Evolutionary conservation across 2,888 invertebrate species (phyloP).

Genomic region (Lasioglossum oenotherae): DNA sequence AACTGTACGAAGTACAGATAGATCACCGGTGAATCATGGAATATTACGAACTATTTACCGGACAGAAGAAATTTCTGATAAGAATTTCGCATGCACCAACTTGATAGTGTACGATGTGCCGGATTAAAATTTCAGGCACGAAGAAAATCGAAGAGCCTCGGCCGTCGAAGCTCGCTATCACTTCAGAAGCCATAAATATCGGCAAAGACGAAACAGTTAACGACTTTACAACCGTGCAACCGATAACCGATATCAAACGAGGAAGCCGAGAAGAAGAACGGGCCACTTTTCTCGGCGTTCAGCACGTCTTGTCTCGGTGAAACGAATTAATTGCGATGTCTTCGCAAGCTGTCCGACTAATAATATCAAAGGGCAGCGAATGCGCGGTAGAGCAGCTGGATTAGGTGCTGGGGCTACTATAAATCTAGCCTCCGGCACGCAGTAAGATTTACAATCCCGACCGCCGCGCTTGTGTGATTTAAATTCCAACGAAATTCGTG

Average conservation of each 20-base stretch:
- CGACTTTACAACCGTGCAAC: slow-evolving; percentile 1
- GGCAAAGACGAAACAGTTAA: slow-evolving; percentile 14
- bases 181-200: background rate
- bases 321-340: slow-evolving; percentile 51
- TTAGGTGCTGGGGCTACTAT: slow-evolving; percentile 50
- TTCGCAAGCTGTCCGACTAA: slow-evolving; percentile 47
- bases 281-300: background rate
- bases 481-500: slow-evolving; percentile 59
- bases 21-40: background rate
- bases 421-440: slow-evolving; percentile 56
- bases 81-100: no score
- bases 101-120: no score
- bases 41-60: background rate
- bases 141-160: background rate
- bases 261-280: background rate
- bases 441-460: slow-evolving; percentile 62
- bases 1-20: background rate
- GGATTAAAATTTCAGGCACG: background rate
- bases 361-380: slow-evolving; percentile 55
- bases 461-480: slow-evolving; percentile 51
- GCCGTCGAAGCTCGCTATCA: background rate
- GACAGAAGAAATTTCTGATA: no score
- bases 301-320: slow-evolving; percentile 4
- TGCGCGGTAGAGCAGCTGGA: slow-evolving; percentile 38
- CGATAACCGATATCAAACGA: slow-evolving; percentile 10